Conservation (phyloP, 2,113 vertebrate genomes). For the Ifrita kowaldi region DNA sequence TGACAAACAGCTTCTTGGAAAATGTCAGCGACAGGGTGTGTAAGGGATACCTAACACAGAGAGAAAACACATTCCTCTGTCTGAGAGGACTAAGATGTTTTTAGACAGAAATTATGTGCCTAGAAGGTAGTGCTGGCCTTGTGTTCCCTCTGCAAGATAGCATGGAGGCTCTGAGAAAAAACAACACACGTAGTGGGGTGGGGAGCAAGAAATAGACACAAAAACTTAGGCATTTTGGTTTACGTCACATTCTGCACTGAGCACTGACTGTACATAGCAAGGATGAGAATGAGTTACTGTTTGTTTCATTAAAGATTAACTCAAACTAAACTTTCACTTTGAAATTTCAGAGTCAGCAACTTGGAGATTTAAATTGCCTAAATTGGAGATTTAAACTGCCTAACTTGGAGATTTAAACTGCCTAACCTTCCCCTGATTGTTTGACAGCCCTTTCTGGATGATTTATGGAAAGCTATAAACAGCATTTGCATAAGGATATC, state of each 20-base stretch:
- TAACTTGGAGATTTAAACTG: neutral
- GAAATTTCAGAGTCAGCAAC: neutral
- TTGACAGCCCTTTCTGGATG: neutral
- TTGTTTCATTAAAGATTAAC: neutral
- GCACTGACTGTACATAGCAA: neutral
- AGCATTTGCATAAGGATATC: neutral
- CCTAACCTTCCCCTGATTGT: neutral
- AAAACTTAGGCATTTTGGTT: neutral
- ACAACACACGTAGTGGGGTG: fast-evolving
- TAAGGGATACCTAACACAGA: neutral
- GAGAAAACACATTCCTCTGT: slow-evolving; percentile 8
- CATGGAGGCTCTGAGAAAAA: neutral
- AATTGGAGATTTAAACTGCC: too few species aligned
- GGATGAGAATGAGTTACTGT: neutral
- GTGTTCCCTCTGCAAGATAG: neutral
- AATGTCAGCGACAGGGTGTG: neutral
- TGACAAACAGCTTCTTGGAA: neutral
- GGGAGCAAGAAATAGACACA: neutral
- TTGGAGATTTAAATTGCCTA: neutral
- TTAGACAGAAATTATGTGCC: neutral
- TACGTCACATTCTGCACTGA: neutral
- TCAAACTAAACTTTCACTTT: neutral
- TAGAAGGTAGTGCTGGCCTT: neutral
- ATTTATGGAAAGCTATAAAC: neutral
- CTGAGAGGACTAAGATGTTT: neutral